A percentile compares a stretch with the other conserved stretches of the same genome.
Evolutionary conservation across 2,888 invertebrate genomes (phyloP).

Genomic region (Phytoseiulus persimilis): DNA sequence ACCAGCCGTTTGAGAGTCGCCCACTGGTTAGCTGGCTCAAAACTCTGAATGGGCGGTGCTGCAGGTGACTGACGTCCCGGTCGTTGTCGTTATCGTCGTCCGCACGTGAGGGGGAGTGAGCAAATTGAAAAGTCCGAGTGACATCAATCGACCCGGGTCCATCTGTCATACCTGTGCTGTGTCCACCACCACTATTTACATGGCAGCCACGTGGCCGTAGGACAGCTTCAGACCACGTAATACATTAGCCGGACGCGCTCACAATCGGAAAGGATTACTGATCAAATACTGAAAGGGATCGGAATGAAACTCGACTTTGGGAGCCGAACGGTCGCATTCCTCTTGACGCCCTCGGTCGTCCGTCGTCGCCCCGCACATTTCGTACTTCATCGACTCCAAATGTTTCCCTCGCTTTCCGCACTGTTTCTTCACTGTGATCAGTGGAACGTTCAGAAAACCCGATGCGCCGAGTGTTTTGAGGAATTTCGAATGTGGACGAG

Average conservation of each 20-base stretch:
- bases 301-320: background rate
- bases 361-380: background rate
- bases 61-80: background rate
- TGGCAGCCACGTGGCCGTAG: background rate
- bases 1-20: background rate
- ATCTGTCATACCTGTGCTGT: background rate
- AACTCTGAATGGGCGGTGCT: background rate
- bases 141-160: background rate
- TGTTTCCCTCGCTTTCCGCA: background rate
- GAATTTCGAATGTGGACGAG: background rate
- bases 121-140: background rate
- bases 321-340: background rate
- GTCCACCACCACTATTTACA: background rate
- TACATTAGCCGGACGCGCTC: background rate
- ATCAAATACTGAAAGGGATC: background rate
- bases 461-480: too few relatives aligned
- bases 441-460: background rate
- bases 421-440: background rate
- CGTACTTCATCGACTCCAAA: too few relatives aligned
- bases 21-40: background rate
- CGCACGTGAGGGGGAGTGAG: background rate
- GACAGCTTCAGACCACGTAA: background rate
- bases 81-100: background rate
- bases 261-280: background rate
- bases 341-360: background rate